Base-by-base conservation (phyloP, 1,140 invertebrate species). In the Pogonomyrmex californicus region DNA sequence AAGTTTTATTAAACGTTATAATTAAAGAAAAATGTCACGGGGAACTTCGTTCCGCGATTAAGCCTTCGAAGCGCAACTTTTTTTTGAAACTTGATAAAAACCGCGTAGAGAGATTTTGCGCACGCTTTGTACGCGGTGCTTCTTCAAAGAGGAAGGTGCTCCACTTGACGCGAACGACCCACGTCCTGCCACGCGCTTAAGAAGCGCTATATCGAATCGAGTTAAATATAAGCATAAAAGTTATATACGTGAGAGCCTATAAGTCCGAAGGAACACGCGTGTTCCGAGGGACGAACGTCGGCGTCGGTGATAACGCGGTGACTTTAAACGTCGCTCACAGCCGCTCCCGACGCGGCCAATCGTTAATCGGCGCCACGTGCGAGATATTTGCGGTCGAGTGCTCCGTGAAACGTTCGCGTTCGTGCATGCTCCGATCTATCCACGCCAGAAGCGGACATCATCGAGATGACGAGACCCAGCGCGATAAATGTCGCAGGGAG, bases 341-440 rank as follows among this genome's bases (percentile, higher is more conserved):
- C 60, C 71, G 49, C n/a, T 14, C 9, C 38, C 36, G 83, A 36
- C 60, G 36, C 63, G 38, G 41, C n/a, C n/a, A 5, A 49, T 66
- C 44, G 44, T 36, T 86, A 87, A 90, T 90, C 86, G 81, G 56
- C 73, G 63, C 88, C 88, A 90, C 86, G 88, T 86, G 88, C 56
- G 63, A 76, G 68, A 83, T 86, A 86, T 90, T 87, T 87, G 86
- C 58, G 73, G 78, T 47, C 73, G 49, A 38, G 68, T 65, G 30
- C 70, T 82, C 38, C 23, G 49, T n/a, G 62, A 66, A 75, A 54
- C 38, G 47, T 60, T 56, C 23, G 23, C 44, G 36, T 68, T 47
- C 51, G 30, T 10, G 33, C 49, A 44, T 51, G 17, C 4, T 12
- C 41, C 51, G 9, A 65, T 36, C 1, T 41, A 41, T 68, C 44